Base-by-base conservation (phyloP, 2,888 invertebrate species). In the Ophraella communa region DNA sequence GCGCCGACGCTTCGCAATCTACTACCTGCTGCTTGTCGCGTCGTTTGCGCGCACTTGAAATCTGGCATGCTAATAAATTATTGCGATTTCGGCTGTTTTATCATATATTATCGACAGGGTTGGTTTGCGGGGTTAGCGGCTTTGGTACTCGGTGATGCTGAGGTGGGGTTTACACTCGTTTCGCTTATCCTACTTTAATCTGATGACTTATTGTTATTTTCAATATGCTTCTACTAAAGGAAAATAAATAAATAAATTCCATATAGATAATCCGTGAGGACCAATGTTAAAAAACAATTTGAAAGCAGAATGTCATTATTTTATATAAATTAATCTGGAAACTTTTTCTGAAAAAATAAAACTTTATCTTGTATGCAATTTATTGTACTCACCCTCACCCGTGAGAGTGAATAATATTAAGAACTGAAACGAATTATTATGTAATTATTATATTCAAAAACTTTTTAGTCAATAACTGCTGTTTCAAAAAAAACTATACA, bases 11-110 rank as follows among this genome's bases (percentile, higher is more conserved):
- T 73, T 68, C 76, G 67, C 68, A 71, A 68, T 71, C 78, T 74
- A 75, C 80, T 80, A 81, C 81, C 80, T 81, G 80, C 80, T 80
- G 79, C 80, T 79, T 67, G 68, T 70, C 72, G 74, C 72, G 71
- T 70, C 70, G 71, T 71, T 73, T 71, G 74, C 70, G 70, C 68
- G 70, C 75, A 74, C 73, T 74, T 73, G 64, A 64, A 73, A 73
- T 72, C 72, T 74, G 72, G 71, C 75, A 74, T 70, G 75, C 77
- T 77, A 75, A 77, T 77, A 77, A 78, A 75, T 77, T 75, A 78
- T 77, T 75, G 74, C 76, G 61, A 64, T 77, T 77, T 76, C 74
- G 69, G 74, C 70, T 76, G 71, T 75, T 74, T 74, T 72, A 70
- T 71, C 70, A 64, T 59, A 64, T 64, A 64, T 64, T 64, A 64